Conservation (phyloP, 2,888 invertebrate genomes). For the Fissipunctia ypsillon region DNA sequence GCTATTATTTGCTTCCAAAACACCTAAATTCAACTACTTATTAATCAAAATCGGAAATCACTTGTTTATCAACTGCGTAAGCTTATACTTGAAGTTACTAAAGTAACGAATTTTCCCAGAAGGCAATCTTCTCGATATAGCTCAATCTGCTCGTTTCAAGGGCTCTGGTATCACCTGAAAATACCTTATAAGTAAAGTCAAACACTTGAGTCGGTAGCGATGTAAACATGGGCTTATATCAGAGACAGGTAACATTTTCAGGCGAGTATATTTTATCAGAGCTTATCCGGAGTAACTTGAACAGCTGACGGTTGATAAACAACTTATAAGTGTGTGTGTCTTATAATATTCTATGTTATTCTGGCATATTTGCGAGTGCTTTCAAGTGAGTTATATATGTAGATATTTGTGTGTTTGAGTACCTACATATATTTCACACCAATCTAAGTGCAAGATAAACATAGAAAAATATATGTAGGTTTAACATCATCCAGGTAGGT, state of each 20-base stretch:
- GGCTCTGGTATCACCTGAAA: conserved; percentile 33
- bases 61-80: neutral
- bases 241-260: conserved; percentile 30
- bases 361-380: neutral
- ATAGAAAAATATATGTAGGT: neutral
- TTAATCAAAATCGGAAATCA: too few relatives aligned
- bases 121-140: conserved; percentile 1
- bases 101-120: conserved; percentile 3
- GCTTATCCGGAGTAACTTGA: conserved; percentile 21
- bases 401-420: too few relatives aligned
- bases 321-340: conserved; percentile 22
- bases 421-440: neutral
- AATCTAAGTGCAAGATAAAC: neutral
- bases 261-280: conserved; percentile 15
- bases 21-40: too few relatives aligned
- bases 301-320: conserved; percentile 15
- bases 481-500: neutral
- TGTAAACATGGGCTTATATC: conserved; percentile 32
- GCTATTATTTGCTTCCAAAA: too few relatives aligned
- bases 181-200: conserved; percentile 33
- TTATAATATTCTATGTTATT: neutral
- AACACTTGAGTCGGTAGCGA: conserved; percentile 19
- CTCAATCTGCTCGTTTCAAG: neutral
- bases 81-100: neutral
- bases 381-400: neutral